A percentile compares a stretch with the other conserved stretches of the same genome.
Evolutionary conservation across 2,888 invertebrate species (phyloP).

Genomic region (Caradrina clavipalpis): DNA sequence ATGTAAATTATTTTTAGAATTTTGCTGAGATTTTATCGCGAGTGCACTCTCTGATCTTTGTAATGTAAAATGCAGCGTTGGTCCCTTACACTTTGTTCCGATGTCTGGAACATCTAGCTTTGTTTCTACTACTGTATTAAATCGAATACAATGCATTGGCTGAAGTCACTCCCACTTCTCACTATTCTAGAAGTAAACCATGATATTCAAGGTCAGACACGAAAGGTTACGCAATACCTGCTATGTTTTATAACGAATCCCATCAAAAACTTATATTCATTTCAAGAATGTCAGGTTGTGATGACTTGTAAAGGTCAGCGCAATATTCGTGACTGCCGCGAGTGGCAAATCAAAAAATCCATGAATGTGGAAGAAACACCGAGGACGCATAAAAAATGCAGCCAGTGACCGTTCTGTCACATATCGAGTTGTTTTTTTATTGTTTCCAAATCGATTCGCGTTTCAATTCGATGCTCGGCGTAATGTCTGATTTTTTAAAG

Average conservation of each 20-base stretch:
- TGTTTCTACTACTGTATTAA: neutral
- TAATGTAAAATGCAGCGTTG: no score
- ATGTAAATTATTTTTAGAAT: neutral
- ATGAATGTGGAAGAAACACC: conserved; percentile 40
- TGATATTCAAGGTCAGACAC: neutral
- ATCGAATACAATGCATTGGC: neutral
- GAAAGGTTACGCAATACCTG: neutral
- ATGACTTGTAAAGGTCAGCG: conserved; percentile 47
- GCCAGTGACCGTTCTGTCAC: neutral
- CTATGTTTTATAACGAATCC: conserved; percentile 1
- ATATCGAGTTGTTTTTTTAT: neutral
- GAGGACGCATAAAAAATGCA: conserved; percentile 1
- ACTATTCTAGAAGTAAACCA: neutral
- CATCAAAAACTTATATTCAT: conserved; percentile 32
- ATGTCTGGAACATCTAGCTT: no score
- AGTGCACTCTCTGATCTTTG: no score
- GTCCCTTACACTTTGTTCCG: no score
- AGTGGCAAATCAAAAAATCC: conserved; percentile 26
- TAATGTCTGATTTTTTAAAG: neutral
- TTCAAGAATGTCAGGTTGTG: conserved; percentile 33
- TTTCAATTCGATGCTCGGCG: neutral
- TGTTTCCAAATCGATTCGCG: conserved; percentile 12
- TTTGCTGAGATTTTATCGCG: no score
- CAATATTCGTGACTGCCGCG: conserved; percentile 44
- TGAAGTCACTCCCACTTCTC: no score